Percentiles rank a stretch among this genome's conserved stretches.
Conservation (phyloP, 2,113 vertebrate species). For the Periophthalmodon schlosseri region DNA sequence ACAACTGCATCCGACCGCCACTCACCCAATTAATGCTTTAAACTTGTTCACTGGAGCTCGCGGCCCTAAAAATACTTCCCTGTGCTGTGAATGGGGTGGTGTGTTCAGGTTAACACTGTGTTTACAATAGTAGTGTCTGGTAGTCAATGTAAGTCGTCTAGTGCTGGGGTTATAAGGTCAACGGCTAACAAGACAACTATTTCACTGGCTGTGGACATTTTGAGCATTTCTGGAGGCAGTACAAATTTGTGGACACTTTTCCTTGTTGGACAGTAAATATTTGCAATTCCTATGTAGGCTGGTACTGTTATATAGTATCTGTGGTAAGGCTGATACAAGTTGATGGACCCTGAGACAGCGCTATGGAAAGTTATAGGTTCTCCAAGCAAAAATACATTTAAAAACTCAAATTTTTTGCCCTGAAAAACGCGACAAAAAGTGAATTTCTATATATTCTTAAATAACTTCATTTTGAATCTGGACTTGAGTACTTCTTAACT, state of each 20-base stretch:
- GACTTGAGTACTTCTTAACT: no score
- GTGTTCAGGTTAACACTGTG: conserved; percentile 37
- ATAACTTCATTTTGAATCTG: no score
- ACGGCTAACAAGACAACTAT: conserved; percentile 7
- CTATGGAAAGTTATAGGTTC: neutral
- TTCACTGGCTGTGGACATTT: neutral
- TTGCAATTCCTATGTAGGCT: neutral
- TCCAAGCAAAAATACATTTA: neutral
- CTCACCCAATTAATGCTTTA: conserved; percentile 62
- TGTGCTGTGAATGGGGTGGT: conserved; percentile 52
- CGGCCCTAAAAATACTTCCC: conserved; percentile 69
- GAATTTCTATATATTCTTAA: no score
- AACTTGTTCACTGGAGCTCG: conserved; percentile 68
- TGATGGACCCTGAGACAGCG: neutral
- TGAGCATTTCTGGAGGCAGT: conserved; percentile 3
- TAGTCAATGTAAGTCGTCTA: conserved; percentile 55
- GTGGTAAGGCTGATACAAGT: neutral
- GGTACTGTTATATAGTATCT: neutral
- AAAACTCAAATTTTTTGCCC: neutral
- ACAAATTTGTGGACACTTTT: conserved; percentile 10
- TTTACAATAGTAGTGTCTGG: conserved; percentile 56
- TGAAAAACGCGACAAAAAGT: no score
- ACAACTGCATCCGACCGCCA: conserved; percentile 44
- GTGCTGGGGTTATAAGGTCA: conserved; percentile 60
- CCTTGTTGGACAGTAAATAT: neutral